Base-by-base conservation (phyloP, 2,797 vertebrate genomes). In the Lagothrix lagotricha region DNA sequence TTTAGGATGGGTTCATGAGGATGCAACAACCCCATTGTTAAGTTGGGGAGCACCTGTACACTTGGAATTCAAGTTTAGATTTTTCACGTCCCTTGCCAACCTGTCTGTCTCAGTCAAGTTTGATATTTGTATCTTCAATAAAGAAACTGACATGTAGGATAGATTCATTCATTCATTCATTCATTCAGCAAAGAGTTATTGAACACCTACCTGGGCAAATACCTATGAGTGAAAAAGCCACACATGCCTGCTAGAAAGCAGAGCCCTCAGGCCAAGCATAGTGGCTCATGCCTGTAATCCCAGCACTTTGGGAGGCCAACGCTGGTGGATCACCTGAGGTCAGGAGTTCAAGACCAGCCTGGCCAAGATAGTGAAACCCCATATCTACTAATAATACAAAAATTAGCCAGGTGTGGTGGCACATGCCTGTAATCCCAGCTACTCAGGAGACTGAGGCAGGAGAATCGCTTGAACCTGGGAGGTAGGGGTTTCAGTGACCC, bases 1-100 rank as follows among this genome's bases (percentile, higher is more conserved):
- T 30, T 76, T 46, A 76, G 1, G 8, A 44, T 46, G 73, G 14
- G 26, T 76, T 46, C 10, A 30, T 46, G 41, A 46, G 73, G 41
- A 19, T 9, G 14, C 28, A 46, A 19, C 28, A 46, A 19, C 30
- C 61, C 61, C 61, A 64, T 1, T 64, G 61, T 64, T 64, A 64
- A 76, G 73, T 30, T 76, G 73, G 9, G 73, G 41, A 46, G 73
- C 41, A 46, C 14, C 28, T 76, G 14, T 19, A 11, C 9, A 33
- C 33, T 93, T 19, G 93, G 33, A 95, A 96, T 73, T 90, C 41
- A 94, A 50, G 75, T 80, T 82, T 79, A 79, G 9, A 73, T 57
- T n/a, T 50, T 46, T 83, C 41, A 13, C 5, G 4, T 64, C 17
- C 14, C 50, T 73, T 28, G 19, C 72, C 41, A 33, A 15, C 58